phyloP scores from a whole-genome alignment of 64 coral and sea anemone species.

The Orbicella faveolata region DNA sequence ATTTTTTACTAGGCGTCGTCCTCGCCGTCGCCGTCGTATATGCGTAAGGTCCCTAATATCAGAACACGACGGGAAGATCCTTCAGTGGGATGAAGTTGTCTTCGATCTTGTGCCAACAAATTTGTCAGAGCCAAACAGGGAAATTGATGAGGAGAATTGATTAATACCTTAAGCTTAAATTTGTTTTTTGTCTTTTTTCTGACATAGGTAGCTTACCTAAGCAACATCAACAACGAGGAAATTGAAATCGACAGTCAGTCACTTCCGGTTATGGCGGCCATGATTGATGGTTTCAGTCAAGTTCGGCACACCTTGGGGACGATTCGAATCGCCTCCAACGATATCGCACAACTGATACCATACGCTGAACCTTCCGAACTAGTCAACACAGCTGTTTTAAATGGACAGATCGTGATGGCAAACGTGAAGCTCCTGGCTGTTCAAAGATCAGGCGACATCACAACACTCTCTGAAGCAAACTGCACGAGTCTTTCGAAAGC shows the following conservation, averaged over 20 bases:
- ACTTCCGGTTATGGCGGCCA: slow-evolving; percentile 49
- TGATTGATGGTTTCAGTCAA: slow-evolving; percentile 41
- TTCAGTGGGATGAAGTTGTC: too few relatives aligned
- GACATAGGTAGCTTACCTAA: slow-evolving; percentile 37
- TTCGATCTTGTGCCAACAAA: too few relatives aligned
- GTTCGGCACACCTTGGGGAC: slow-evolving; percentile 46
- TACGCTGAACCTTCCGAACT: slow-evolving; percentile 52
- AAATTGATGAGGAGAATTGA: too few relatives aligned
- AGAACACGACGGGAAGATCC: too few relatives aligned
- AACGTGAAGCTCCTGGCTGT: slow-evolving; percentile 24
- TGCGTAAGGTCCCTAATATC: too few relatives aligned
- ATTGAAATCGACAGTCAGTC: slow-evolving; percentile 22
- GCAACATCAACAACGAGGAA: slow-evolving; percentile 70
- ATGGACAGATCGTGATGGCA: slow-evolving; percentile 40
- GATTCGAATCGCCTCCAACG: slow-evolving; percentile 7
- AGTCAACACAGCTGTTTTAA: slow-evolving; percentile 55
- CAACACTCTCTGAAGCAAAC: slow-evolving; percentile 1
- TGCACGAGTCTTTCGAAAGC: slow-evolving; percentile 58
- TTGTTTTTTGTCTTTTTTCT: not conserved
- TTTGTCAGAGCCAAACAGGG: too few relatives aligned
- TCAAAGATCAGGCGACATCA: slow-evolving; percentile 43
- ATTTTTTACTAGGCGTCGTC: too few relatives aligned
- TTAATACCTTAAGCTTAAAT: too few relatives aligned
- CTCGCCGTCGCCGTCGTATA: too few relatives aligned
- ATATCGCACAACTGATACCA: slow-evolving; percentile 27